phyloP scores from a whole-genome alignment of 2,888 invertebrate genomes.

The Chaetoderma sp. region DNA sequence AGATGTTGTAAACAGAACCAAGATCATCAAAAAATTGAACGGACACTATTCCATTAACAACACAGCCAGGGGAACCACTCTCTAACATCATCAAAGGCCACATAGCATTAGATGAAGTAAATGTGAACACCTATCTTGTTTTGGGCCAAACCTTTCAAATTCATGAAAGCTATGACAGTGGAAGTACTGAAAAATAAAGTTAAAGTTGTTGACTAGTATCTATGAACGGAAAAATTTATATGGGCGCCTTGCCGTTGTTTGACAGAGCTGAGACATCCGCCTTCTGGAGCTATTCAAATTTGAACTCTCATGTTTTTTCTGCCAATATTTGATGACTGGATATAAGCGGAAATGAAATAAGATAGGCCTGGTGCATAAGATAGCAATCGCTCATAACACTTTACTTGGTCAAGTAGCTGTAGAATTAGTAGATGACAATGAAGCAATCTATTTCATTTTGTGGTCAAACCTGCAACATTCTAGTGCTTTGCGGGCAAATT shows the following conservation, averaged over 20 bases:
- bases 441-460: background rate
- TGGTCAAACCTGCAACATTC: background rate
- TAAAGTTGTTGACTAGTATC: background rate
- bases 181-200: background rate
- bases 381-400: background rate
- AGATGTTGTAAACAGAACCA: background rate
- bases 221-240: background rate
- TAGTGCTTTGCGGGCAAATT: background rate
- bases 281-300: background rate
- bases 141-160: too few relatives aligned
- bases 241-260: background rate
- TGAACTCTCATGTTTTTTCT: background rate
- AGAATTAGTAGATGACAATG: background rate
- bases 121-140: too few relatives aligned
- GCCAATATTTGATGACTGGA: background rate
- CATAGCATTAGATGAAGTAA: too few relatives aligned
- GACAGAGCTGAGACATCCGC: background rate
- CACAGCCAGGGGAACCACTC: too few relatives aligned
- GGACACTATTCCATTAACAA: background rate
- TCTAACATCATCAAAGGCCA: too few relatives aligned
- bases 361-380: background rate
- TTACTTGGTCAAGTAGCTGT: background rate
- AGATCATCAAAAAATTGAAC: background rate
- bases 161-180: background rate
- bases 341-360: background rate